Percentiles rank a stretch among this genome's conserved stretches.
Conservation (phyloP, 2,797 vertebrate genomes). For the Acrocephalus scirpaceus region DNA sequence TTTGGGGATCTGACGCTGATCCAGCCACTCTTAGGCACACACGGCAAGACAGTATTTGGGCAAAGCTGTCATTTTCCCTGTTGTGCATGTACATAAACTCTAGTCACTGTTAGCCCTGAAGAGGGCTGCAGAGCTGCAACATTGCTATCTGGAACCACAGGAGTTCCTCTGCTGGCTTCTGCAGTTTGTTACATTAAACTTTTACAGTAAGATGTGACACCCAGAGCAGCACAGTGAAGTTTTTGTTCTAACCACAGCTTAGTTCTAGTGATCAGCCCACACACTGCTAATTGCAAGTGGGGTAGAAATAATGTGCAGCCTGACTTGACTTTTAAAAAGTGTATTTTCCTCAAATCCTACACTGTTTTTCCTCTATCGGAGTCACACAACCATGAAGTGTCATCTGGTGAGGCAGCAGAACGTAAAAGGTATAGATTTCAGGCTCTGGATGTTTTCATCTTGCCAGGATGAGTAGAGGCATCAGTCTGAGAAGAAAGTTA, state of each 20-base stretch:
- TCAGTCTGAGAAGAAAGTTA: background rate
- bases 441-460: background rate
- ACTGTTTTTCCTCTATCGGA: background rate
- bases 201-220: background rate
- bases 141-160: background rate
- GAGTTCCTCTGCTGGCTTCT: background rate
- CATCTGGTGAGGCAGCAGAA: background rate
- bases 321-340: background rate
- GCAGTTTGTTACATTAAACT: background rate
- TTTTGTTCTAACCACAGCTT: background rate
- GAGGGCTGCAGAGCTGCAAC: slow-evolving; percentile 9
- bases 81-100: background rate
- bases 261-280: background rate
- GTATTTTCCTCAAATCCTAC: background rate
- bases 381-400: background rate
- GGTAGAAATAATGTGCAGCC: background rate
- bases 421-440: background rate
- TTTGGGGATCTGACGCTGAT: background rate
- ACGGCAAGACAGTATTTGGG: background rate
- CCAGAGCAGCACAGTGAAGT: background rate
- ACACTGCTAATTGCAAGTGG: background rate
- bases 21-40: background rate
- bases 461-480: background rate
- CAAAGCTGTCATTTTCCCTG: background rate
- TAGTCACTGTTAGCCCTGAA: background rate